Evolutionary conservation across 2,797 vertebrate species (phyloP).

Genomic region (Adrianichthys oophorus): DNA sequence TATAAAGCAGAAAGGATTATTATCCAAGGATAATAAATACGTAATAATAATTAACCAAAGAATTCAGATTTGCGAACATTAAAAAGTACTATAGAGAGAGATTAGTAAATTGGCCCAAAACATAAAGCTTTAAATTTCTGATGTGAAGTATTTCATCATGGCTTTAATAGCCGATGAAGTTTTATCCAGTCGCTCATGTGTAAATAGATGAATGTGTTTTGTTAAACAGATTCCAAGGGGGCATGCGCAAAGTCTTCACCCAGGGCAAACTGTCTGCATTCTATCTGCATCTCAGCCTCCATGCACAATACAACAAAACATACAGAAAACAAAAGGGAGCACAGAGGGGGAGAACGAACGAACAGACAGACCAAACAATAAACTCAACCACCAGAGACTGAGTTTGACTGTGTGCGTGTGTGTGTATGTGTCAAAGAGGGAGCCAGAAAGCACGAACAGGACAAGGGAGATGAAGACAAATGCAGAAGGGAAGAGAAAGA

Average conservation of each 20-base stretch:
- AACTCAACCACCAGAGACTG: conserved; percentile 77
- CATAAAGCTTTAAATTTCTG: conserved; percentile 27
- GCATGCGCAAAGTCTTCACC: conserved; percentile 58
- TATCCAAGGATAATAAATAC: conserved; percentile 57
- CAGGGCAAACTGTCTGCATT: conserved; percentile 75
- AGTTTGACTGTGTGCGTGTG: conserved; percentile 67
- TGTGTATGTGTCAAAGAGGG: conserved; percentile 38
- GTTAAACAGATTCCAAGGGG: conserved; percentile 63
- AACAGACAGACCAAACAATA: conserved; percentile 78
- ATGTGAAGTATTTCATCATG: conserved; percentile 21
- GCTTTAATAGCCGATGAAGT: conserved; percentile 23
- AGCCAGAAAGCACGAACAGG: conserved; percentile 61
- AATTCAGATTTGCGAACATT: conserved; percentile 1
- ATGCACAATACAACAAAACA: conserved; percentile 76
- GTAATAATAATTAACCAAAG: conserved; percentile 37
- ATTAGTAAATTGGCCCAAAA: conserved; percentile 29
- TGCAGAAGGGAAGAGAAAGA: conserved; percentile 67
- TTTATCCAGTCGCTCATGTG: conserved; percentile 48
- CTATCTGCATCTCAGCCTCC: conserved; percentile 74
- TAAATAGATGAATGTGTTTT: conserved; percentile 63
- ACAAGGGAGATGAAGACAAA: conserved; percentile 76
- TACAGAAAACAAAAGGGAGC: conserved; percentile 77
- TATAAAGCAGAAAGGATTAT: conserved; percentile 67
- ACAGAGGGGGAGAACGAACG: conserved; percentile 67
- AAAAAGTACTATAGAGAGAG: conserved; percentile 25